Percentiles rank a stretch among this genome's conserved stretches.
Conservation (phyloP, 1,140 invertebrate genomes). For the Musca domestica region DNA sequence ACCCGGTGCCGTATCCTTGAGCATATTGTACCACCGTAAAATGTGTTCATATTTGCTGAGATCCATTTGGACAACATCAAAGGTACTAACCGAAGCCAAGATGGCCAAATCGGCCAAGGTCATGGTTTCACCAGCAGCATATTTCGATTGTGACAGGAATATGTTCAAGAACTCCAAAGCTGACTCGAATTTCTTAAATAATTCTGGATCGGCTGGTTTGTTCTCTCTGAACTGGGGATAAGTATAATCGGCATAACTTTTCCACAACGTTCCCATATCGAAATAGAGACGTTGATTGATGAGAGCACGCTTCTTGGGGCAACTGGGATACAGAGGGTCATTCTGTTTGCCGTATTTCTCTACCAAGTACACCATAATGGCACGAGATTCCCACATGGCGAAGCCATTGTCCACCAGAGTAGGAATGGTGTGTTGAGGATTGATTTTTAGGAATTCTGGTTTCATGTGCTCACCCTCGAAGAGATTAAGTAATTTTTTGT, state of each 20-base stretch:
- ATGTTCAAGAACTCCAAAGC: slow-evolving; percentile 66
- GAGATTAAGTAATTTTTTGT: slow-evolving; percentile 67
- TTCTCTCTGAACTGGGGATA: slow-evolving; percentile 70
- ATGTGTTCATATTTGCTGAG: slow-evolving; percentile 69
- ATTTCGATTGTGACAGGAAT: slow-evolving; percentile 66
- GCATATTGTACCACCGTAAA: slow-evolving; percentile 66
- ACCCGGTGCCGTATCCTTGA: slow-evolving; percentile 67
- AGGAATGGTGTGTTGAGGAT: slow-evolving; percentile 63
- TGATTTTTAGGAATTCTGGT: slow-evolving; percentile 69
- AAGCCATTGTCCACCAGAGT: slow-evolving; percentile 68
- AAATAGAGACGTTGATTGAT: slow-evolving; percentile 75
- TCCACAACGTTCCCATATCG: slow-evolving; percentile 68
- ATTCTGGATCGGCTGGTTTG: slow-evolving; percentile 63
- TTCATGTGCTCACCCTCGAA: slow-evolving; percentile 64
- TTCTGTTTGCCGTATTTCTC: slow-evolving; percentile 67
- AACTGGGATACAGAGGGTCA: slow-evolving; percentile 67
- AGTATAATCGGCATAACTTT: slow-evolving; percentile 63
- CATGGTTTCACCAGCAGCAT: slow-evolving; percentile 65
- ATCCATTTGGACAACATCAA: slow-evolving; percentile 66
- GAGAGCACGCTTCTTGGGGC: slow-evolving; percentile 65
- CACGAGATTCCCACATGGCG: slow-evolving; percentile 67
- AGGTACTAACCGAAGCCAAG: slow-evolving; percentile 63
- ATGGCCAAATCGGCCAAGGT: slow-evolving; percentile 72
- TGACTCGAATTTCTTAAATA: slow-evolving; percentile 63
- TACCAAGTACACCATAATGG: slow-evolving; percentile 69